Conservation (phyloP, 37 sponge, comb jelly and placozoan species). For the Beroe ovata region DNA sequence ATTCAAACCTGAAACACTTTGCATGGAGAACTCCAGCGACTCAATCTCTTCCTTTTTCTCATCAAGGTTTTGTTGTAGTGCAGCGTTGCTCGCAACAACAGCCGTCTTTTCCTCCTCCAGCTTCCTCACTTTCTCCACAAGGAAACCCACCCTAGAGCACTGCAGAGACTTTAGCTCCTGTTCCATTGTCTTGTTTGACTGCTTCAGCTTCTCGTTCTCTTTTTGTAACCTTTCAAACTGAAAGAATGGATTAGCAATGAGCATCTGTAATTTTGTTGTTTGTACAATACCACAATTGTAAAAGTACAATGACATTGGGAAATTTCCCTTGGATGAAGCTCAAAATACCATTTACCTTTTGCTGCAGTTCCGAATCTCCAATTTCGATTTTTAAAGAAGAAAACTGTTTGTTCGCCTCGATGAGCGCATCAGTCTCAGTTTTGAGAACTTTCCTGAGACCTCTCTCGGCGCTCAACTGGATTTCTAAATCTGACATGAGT, state of each 20-base stretch:
- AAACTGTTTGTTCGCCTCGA: not conserved
- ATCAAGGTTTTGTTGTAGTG: not conserved
- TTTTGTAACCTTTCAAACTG: not conserved
- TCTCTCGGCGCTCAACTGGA: too few relatives aligned
- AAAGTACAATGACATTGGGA: too few relatives aligned
- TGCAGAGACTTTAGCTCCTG: not conserved
- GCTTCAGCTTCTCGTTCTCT: not conserved
- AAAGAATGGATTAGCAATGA: not conserved
- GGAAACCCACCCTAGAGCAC: not conserved
- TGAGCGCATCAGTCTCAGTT: not conserved
- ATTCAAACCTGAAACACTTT: not conserved
- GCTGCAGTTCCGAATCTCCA: not conserved
- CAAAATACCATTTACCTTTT: not conserved
- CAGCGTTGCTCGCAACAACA: not conserved
- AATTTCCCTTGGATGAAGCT: too few relatives aligned
- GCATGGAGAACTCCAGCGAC: not conserved
- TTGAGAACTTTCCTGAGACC: not conserved
- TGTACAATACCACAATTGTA: too few relatives aligned
- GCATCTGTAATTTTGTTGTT: too few relatives aligned
- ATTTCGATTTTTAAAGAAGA: not conserved
- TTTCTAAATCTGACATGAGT: too few relatives aligned
- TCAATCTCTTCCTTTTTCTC: not conserved
- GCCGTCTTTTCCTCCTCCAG: not conserved
- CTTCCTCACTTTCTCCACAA: not conserved
- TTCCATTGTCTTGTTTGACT: not conserved